Conservation (phyloP, 2,113 vertebrate genomes). For the Petaurus breviceps region DNA sequence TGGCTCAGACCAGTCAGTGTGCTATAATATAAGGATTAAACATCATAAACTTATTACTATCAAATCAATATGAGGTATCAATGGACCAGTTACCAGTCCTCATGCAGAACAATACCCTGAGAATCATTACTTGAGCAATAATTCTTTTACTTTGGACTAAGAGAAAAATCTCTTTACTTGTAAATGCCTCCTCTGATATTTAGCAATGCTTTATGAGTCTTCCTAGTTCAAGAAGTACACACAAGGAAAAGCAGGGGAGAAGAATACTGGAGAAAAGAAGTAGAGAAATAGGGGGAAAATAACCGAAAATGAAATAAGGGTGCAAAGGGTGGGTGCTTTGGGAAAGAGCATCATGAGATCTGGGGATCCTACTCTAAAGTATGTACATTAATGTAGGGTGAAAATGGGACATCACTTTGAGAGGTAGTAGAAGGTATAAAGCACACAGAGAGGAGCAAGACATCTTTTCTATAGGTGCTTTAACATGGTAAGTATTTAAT, state of each 20-base stretch:
- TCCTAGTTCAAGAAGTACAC: too few relatives aligned
- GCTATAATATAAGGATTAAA: conserved; percentile 63
- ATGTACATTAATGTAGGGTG: background rate
- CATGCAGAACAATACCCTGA: background rate
- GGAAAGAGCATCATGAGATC: background rate
- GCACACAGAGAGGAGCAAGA: background rate
- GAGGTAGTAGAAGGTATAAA: background rate
- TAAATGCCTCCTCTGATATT: too few relatives aligned
- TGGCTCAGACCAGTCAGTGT: conserved; percentile 95
- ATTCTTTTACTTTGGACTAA: background rate
- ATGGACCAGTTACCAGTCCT: rapidly evolving
- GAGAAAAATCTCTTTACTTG: background rate
- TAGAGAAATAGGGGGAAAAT: background rate
- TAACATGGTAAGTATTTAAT: background rate
- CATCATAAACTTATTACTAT: rapidly evolving
- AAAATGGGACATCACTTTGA: background rate
- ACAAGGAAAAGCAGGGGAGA: background rate
- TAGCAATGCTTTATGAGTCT: background rate
- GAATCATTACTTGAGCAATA: background rate
- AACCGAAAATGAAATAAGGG: background rate
- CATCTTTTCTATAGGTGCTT: background rate
- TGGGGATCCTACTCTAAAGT: background rate
- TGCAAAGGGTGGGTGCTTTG: background rate
- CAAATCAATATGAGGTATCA: background rate
- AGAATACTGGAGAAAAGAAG: background rate